Conservation (phyloP, 2,113 vertebrate genomes). For the Zosterops pallidus region DNA sequence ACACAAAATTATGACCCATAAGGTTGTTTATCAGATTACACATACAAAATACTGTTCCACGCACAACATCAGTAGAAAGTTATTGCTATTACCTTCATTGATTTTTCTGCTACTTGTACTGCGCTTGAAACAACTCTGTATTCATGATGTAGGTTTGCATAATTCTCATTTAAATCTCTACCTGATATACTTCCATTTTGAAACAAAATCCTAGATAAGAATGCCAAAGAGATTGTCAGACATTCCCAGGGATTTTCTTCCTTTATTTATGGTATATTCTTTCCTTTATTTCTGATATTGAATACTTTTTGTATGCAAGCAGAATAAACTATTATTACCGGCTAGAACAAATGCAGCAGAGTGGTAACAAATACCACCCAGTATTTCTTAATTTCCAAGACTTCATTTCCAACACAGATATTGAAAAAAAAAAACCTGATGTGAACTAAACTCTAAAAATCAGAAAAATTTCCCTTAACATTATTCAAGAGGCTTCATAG, state of each 20-base stretch:
- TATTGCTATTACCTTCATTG: neutral
- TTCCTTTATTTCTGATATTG: neutral
- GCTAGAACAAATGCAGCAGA: neutral
- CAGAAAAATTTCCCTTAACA: neutral
- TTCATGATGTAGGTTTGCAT: accelerated
- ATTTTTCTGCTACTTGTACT: neutral
- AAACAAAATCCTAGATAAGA: neutral
- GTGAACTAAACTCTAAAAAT: neutral
- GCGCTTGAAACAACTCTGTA: neutral
- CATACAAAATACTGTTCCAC: neutral
- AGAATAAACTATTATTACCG: neutral
- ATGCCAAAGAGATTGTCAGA: neutral
- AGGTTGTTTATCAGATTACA: neutral
- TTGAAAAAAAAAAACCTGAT: neutral
- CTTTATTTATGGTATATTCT: neutral
- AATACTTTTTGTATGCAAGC: neutral
- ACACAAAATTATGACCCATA: neutral
- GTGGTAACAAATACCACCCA: neutral
- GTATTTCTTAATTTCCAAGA: neutral
- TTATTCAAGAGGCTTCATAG: neutral
- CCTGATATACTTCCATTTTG: neutral
- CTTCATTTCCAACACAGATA: neutral
- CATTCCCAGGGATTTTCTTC: neutral
- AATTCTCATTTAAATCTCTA: neutral
- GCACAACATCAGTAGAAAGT: neutral